These are phyloP conservation scores for Atethmia centrago DNA, from an alignment of 2,888 invertebrate species.

Conservation along the genomic window DNA sequence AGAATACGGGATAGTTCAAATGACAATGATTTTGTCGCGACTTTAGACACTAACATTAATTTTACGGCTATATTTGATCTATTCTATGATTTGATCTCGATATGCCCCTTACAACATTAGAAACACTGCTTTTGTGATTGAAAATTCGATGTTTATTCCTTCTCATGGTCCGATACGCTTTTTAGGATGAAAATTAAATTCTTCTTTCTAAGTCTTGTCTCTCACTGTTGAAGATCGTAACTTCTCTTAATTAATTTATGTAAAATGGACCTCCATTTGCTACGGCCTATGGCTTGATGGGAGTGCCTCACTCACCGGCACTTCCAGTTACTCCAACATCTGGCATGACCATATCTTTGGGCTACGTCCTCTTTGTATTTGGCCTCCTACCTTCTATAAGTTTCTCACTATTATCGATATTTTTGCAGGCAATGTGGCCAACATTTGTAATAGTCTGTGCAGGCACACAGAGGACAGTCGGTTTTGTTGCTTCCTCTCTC, in stretches of 20 bases:
- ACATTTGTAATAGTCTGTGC: not conserved
- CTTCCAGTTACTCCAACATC: not conserved
- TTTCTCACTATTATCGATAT: not conserved
- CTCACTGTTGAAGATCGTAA: not conserved
- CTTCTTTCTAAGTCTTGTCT: not conserved
- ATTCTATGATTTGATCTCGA: not conserved
- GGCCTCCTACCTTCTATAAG: not conserved
- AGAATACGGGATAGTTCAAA: conserved; percentile 50
- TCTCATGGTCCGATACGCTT: not conserved
- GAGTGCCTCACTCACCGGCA: not conserved
- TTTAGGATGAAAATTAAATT: not conserved
- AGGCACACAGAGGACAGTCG: not conserved
- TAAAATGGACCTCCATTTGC: not conserved
- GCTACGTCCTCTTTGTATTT: conserved; percentile 1
- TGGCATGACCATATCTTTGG: not conserved
- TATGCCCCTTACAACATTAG: not conserved
- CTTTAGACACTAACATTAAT: not conserved
- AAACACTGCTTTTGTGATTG: not conserved
- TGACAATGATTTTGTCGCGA: conserved; percentile 21
- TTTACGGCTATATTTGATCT: not conserved
- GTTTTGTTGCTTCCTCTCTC: not conserved
- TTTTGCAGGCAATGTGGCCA: not conserved
- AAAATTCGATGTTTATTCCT: not conserved
- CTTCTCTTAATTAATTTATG: not conserved
- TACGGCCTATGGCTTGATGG: not conserved